phyloP scores from a whole-genome alignment of 1,140 invertebrate species.

The Hylyphantes graminicola region DNA sequence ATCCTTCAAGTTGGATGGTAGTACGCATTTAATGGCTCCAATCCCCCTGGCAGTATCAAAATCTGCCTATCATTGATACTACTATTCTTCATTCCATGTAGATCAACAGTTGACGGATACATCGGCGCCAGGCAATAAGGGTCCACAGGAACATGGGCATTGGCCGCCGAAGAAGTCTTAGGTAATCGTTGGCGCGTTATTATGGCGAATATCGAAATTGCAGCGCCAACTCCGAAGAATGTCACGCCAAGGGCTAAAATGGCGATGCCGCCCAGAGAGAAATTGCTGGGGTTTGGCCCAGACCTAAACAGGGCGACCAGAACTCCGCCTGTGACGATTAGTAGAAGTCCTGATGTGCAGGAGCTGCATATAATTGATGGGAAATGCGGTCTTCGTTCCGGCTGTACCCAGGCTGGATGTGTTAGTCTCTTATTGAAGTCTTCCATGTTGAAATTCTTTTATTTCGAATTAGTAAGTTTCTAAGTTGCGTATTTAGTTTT shows the following conservation, averaged over 20 bases:
- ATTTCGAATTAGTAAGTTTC: no score
- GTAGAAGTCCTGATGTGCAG: not conserved
- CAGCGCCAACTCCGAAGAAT: not conserved
- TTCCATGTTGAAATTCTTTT: not conserved
- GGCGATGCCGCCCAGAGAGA: not conserved
- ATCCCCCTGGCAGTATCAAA: conserved; percentile 8
- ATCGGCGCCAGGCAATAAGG: conserved; percentile 10
- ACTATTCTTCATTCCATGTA: not conserved
- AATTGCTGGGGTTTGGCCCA: not conserved
- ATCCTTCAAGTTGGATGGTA: not conserved
- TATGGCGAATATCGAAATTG: not conserved
- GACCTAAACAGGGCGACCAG: not conserved
- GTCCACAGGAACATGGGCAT: conserved; percentile 10
- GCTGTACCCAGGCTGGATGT: conserved; percentile 10
- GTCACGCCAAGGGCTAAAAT: conserved; percentile 2
- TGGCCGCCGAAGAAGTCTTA: conserved; percentile 42
- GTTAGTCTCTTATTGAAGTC: not conserved
- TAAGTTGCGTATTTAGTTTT: no score
- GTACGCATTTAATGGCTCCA: conserved; percentile 14
- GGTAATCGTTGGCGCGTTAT: not conserved
- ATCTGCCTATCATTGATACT: not conserved
- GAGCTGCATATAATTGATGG: not conserved
- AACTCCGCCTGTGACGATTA: conserved; percentile 21
- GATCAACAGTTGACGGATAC: not conserved
- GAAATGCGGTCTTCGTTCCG: not conserved